Evolutionary conservation across 2,797 vertebrate genomes (phyloP).

Genomic region (Anas georgica): DNA sequence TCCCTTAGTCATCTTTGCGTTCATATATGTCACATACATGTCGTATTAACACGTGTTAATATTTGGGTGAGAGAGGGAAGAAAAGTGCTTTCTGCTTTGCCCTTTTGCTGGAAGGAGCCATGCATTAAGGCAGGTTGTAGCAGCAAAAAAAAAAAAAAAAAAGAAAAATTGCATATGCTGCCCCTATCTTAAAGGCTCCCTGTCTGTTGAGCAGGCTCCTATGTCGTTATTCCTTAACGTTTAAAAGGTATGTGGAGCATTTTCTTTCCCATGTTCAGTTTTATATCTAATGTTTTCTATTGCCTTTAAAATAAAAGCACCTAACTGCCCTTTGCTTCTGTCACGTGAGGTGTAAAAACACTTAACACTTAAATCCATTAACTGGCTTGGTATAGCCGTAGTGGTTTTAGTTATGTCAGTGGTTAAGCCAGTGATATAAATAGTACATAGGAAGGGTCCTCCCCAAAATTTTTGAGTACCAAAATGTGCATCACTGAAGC

Average conservation of each 20-base stretch:
- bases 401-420: neutral
- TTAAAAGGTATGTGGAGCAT: neutral
- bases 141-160: neutral
- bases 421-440: neutral
- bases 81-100: neutral
- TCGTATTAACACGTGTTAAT: neutral
- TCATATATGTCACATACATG: neutral
- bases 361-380: neutral
- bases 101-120: neutral
- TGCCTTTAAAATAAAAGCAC: conserved; percentile 5
- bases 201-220: neutral
- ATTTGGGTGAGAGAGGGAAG: neutral
- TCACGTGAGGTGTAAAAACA: neutral
- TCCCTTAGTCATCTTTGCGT: too few relatives aligned
- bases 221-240: neutral
- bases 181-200: neutral
- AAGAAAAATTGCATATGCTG: neutral
- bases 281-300: neutral
- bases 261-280: neutral
- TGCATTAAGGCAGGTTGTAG: neutral
- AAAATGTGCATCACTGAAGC: neutral
- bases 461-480: neutral
- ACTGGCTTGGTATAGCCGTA: neutral
- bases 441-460: neutral
- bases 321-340: neutral